phyloP scores from a whole-genome alignment of 2,113 vertebrate genomes.

The Lepus americanus region DNA sequence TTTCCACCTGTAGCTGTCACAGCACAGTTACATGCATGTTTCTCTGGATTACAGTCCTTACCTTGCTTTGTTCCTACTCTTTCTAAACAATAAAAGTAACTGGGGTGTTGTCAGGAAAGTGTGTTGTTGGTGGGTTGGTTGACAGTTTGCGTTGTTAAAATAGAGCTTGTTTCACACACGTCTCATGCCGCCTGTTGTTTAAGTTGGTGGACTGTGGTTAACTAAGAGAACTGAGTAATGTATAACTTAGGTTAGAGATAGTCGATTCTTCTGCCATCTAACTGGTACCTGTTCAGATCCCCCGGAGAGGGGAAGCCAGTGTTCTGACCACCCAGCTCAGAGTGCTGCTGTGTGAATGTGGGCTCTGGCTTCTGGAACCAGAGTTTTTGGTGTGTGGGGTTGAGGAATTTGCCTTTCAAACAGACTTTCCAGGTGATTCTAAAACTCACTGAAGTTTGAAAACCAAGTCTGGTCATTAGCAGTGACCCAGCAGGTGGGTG shows the following conservation, averaged over 20 bases:
- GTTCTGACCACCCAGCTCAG: neutral
- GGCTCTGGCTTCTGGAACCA: neutral
- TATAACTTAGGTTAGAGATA: constrained; percentile 58
- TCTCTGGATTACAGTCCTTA: neutral
- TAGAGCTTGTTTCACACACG: constrained; percentile 52
- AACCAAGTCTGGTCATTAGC: constrained; percentile 36
- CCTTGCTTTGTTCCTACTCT: constrained; percentile 30
- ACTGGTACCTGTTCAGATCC: neutral
- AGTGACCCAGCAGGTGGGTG: constrained; percentile 4
- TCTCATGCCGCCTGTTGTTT: constrained; percentile 55
- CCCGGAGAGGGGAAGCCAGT: neutral
- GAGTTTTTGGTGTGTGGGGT: neutral
- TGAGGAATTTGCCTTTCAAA: constrained; percentile 54
- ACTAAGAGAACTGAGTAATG: constrained; percentile 44
- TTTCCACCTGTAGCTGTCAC: neutral
- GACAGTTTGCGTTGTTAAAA: constrained; percentile 57
- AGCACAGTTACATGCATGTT: neutral
- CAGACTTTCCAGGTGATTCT: constrained; percentile 54
- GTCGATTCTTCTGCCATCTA: neutral
- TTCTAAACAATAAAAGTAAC: constrained; percentile 12
- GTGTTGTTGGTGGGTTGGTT: constrained; percentile 40
- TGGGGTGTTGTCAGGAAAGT: constrained; percentile 51
- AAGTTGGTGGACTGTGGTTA: constrained; percentile 48
- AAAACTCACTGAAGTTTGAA: constrained; percentile 60
- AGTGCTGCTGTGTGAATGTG: constrained; percentile 19